Evolutionary conservation across 2,797 vertebrate species (phyloP), one percentile per base, ranked within the genome.

Genomic region (Tangara arthus): DNA sequence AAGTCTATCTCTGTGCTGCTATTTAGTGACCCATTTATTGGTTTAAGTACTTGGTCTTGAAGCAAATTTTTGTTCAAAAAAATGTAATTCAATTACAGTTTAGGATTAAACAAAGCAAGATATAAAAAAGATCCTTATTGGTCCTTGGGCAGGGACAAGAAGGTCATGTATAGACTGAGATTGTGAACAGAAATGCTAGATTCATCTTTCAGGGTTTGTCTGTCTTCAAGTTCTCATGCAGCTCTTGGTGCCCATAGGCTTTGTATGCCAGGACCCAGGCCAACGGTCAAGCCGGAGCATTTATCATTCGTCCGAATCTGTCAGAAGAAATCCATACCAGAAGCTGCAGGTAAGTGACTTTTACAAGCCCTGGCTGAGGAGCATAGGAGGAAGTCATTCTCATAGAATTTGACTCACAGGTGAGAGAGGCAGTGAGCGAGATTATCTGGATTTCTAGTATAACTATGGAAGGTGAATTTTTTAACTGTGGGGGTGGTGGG

Each of bases 181-280:
- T 9, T 35, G 12, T 94, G 53, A 90, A 19, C 15, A 89, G 61
- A 41, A 87, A 46, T 63, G 13, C n/a, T 63, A 49, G 72, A 10
- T 70, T 76, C 61, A 4, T 85, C 30, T 87, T 73, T 92, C 12
- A 50, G 23, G 8, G 16, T n/a, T 93, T 87, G n/a, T n/a, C 22
- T 80, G 17, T 89, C 17, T 69, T 44, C 32, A 92, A 80, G 65
- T 71, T 91, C 30, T 89, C 16, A 16, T 70, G 23, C 95, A 83
- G 47, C 70, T 90, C 28, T 85, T 89, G 55, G 65, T 92, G 69
- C 88, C 68, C 37, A 6, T 3, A 99, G 99, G 99, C 64, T 98
- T 99, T 15, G 98, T 99, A 76, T 99, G 99, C 97, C 98, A 98
- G 94, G 98, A 99, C 97, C 99, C 99, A 84, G 92, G 98, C 86